Evolutionary conservation across 1,140 invertebrate species (phyloP).

Genomic region (Pinna nobilis): DNA sequence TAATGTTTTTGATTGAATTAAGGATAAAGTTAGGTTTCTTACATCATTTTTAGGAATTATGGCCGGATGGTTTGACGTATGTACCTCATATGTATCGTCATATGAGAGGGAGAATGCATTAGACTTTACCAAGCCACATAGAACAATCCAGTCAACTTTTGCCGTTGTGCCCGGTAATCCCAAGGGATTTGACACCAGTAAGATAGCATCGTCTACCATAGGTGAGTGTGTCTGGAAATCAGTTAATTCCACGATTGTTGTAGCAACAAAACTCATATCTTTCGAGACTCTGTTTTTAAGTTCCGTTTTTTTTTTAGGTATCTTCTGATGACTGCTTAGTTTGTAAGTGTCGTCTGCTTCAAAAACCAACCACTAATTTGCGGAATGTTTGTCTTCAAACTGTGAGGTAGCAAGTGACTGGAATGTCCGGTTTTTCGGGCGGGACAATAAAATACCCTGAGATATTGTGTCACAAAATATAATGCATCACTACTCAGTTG

Average conservation of each 20-base stretch:
- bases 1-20: neutral
- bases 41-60: conserved; percentile 44
- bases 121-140: conserved; percentile 48
- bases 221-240: conserved; percentile 28
- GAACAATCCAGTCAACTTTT: conserved; percentile 37
- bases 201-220: conserved; percentile 7
- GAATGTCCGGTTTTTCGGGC: too few species aligned
- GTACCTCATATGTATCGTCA: conserved; percentile 47
- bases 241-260: too few species aligned
- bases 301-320: neutral
- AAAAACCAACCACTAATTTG: neutral
- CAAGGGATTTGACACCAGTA: neutral
- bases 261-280: too few species aligned
- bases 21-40: neutral
- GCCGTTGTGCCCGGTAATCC: conserved; percentile 52
- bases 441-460: too few species aligned
- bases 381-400: too few species aligned
- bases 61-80: conserved; percentile 51
- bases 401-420: too few species aligned
- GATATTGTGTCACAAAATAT: too few species aligned
- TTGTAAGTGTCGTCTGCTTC: too few species aligned
- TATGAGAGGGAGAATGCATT: conserved; percentile 42
- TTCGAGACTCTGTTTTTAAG: conserved; percentile 11
- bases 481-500: too few species aligned
- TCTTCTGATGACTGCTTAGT: neutral